A percentile compares a stretch with the other conserved stretches of the same genome.
Conservation (phyloP, 2,888 invertebrate genomes). For the Drosophila bunnanda region DNA sequence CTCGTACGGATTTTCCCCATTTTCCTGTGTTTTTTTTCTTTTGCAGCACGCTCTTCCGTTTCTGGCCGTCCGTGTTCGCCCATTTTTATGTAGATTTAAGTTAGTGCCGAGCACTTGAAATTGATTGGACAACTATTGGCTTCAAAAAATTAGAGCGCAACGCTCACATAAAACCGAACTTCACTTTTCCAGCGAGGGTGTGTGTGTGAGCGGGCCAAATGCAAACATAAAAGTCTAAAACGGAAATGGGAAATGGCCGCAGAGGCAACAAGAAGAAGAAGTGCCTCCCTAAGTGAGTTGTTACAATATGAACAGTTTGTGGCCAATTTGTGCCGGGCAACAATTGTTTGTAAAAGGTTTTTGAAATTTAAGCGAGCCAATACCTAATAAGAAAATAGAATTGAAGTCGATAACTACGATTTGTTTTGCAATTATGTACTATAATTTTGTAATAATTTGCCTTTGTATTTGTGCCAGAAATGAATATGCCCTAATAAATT, state of each 20-base stretch:
- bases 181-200: constrained; percentile 23
- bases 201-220: constrained; percentile 35
- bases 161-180: constrained; percentile 62
- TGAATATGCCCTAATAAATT: too few species aligned
- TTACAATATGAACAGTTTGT: constrained; percentile 71
- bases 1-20: constrained; percentile 18
- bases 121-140: constrained; percentile 78
- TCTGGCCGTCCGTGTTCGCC: constrained; percentile 25
- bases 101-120: constrained; percentile 67
- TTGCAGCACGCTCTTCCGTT: constrained; percentile 8
- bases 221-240: constrained; percentile 69
- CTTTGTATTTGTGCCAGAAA: too few species aligned
- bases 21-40: neutral
- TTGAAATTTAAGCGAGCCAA: constrained; percentile 24
- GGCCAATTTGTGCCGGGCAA: constrained; percentile 30
- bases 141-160: constrained; percentile 72
- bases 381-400: neutral
- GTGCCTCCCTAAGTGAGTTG: constrained; percentile 44
- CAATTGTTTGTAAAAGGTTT: constrained; percentile 25
- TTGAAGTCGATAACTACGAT: neutral
- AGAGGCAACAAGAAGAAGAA: constrained; percentile 11
- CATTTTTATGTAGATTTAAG: constrained; percentile 73
- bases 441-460: neutral
- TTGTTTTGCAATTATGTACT: neutral
- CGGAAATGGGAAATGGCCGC: constrained; percentile 45